Evolutionary conservation across 2,888 invertebrate genomes (phyloP).

Genomic region (Eledona agricola): DNA sequence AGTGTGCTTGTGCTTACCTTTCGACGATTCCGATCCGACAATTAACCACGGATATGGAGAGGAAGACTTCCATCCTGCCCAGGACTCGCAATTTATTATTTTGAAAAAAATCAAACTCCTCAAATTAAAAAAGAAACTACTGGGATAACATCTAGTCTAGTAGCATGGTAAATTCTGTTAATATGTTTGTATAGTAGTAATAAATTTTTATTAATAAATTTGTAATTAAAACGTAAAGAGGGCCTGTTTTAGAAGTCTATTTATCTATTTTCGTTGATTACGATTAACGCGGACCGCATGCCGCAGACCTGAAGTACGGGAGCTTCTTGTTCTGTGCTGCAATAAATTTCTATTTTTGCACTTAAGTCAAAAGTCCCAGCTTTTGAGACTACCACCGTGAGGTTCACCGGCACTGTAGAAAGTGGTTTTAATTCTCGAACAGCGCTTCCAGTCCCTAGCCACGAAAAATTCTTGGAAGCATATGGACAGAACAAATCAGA

Average conservation of each 20-base stretch:
- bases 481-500: conserved; percentile 49
- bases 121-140: conserved; percentile 8
- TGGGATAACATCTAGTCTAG: no score
- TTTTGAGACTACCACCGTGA: conserved; percentile 68
- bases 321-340: conserved; percentile 51
- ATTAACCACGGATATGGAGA: conserved; percentile 20
- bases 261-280: conserved; percentile 47
- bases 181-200: conserved; percentile 19
- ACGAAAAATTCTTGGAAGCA: conserved; percentile 58
- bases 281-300: conserved; percentile 56
- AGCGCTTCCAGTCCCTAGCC: conserved; percentile 57
- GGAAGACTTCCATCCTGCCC: conserved; percentile 26
- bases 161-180: no score
- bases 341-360: conserved; percentile 67
- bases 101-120: conserved; percentile 18
- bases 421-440: conserved; percentile 54
- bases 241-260: no score
- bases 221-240: conserved; percentile 14
- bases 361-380: conserved; percentile 76
- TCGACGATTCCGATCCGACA: conserved; percentile 32
- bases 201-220: conserved; percentile 20
- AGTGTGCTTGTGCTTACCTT: conserved; percentile 18
- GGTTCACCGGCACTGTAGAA: conserved; percentile 51
- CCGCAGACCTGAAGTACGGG: conserved; percentile 56
- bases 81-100: conserved; percentile 19